phyloP scores from a whole-genome alignment of 2,888 invertebrate genomes.

The Penaeus monodon region DNA sequence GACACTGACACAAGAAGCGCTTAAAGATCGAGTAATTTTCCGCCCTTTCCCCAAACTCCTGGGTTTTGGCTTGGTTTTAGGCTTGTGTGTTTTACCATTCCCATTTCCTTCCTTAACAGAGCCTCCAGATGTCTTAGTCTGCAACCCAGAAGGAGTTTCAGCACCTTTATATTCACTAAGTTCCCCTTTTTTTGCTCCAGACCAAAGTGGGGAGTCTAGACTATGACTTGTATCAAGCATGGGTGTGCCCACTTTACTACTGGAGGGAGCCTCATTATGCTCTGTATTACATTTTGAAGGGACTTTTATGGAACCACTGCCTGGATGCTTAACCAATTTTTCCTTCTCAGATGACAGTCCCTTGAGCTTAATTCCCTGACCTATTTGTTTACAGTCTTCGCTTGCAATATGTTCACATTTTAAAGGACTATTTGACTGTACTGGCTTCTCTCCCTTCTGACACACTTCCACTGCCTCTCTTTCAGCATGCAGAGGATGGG shows the following conservation, averaged over 20 bases:
- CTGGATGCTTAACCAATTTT: neutral
- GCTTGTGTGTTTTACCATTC: conserved; percentile 21
- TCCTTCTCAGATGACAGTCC: neutral
- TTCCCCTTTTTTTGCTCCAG: neutral
- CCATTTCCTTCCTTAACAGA: conserved; percentile 1
- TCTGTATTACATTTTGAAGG: neutral
- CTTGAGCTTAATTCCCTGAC: conserved; percentile 9
- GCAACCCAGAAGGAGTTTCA: neutral
- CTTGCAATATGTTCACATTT: conserved; percentile 58
- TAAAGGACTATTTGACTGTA: neutral
- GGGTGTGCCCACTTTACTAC: neutral
- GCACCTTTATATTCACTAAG: neutral
- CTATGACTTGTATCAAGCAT: conserved; percentile 38
- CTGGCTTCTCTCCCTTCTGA: neutral
- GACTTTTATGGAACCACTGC: too few relatives aligned
- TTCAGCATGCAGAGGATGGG: neutral
- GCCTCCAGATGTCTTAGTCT: neutral
- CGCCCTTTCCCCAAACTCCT: conserved; percentile 23
- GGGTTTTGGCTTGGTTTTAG: conserved; percentile 40
- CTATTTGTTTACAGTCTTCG: conserved; percentile 68
- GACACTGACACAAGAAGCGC: conserved; percentile 57
- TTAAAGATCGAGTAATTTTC: conserved; percentile 51
- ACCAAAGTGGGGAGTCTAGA: conserved; percentile 43
- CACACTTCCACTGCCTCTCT: neutral
- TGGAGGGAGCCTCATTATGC: neutral